Percentiles rank a stretch among this genome's conserved stretches.
Conservation (phyloP, 1,140 invertebrate genomes). For the Zaprionus gabonicus region DNA sequence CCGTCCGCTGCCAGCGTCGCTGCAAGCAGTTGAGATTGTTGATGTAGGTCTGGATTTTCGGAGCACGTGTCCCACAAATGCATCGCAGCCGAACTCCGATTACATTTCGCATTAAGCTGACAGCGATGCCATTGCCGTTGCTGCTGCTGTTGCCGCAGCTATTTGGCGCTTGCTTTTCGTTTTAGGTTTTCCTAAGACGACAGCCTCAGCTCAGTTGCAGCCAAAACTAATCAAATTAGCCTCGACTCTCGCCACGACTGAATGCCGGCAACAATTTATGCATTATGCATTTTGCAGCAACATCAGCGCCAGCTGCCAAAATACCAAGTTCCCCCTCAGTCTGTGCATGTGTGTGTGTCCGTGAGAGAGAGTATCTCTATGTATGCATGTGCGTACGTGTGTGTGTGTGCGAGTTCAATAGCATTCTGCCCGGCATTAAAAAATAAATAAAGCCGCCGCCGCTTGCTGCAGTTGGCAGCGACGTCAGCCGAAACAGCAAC, state of each 20-base stretch:
- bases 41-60: slow-evolving; percentile 84
- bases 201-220: slow-evolving; percentile 8
- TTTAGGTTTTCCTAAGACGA: slow-evolving; percentile 42
- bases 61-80: slow-evolving; percentile 65
- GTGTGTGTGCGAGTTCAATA: slow-evolving; percentile 72
- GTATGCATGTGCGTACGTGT: neutral
- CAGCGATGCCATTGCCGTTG: neutral
- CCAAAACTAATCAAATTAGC: slow-evolving; percentile 55
- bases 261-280: slow-evolving; percentile 50
- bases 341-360: neutral
- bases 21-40: slow-evolving; percentile 63
- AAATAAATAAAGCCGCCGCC: slow-evolving; percentile 72
- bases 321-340: slow-evolving; percentile 22
- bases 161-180: slow-evolving; percentile 4
- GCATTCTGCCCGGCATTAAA: slow-evolving; percentile 76
- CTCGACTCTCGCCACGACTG: neutral
- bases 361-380: neutral
- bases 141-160: too few species aligned
- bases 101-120: slow-evolving; percentile 19
- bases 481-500: slow-evolving; percentile 5
- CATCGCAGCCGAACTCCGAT: neutral
- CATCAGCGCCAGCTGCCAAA: slow-evolving; percentile 36
- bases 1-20: slow-evolving; percentile 5
- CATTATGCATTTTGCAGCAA: slow-evolving; percentile 60
- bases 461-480: slow-evolving; percentile 54